A percentile compares a stretch with the other conserved stretches of the same genome.
phyloP scores from a whole-genome alignment of 1,140 invertebrate genomes.

The Nixonia krombeini region DNA sequence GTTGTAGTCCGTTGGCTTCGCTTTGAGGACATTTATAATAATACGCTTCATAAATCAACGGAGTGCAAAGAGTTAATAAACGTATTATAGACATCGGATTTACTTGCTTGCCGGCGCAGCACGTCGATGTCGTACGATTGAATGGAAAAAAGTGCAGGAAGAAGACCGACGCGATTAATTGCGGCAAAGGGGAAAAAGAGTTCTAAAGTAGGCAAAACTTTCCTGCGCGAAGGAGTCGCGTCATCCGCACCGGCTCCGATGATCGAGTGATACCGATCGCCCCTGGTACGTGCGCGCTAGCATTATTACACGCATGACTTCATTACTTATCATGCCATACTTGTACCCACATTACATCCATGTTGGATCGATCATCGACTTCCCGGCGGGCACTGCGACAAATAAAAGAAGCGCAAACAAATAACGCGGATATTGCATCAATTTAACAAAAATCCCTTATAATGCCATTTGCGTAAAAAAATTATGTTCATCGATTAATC shows the following conservation, averaged over 20 bases:
- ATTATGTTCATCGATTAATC: too few species aligned
- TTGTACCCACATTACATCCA: constrained; percentile 2
- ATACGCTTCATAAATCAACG: too few species aligned
- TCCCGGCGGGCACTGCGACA: too few species aligned
- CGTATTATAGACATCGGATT: too few species aligned
- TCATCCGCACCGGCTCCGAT: constrained; percentile 6
- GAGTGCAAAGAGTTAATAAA: too few species aligned
- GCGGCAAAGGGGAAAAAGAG: neutral
- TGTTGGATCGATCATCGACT: constrained; percentile 23
- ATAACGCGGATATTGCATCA: constrained; percentile 3
- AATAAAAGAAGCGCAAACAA: constrained; percentile 25
- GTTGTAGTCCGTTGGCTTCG: too few species aligned
- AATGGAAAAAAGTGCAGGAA: too few species aligned
- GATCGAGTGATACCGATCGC: constrained; percentile 36
- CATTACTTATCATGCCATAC: constrained; percentile 22
- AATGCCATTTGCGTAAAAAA: too few species aligned
- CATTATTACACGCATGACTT: constrained; percentile 37
- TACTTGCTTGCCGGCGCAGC: too few species aligned
- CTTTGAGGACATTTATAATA: too few species aligned
- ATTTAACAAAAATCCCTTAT: neutral
- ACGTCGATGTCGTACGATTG: too few species aligned
- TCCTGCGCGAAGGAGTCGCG: neutral
- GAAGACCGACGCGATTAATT: too few species aligned
- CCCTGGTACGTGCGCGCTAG: constrained; percentile 12
- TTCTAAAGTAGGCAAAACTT: constrained; percentile 9